Evolutionary conservation across 2,797 vertebrate species (phyloP).

Genomic region (Xerus rutilus): DNA sequence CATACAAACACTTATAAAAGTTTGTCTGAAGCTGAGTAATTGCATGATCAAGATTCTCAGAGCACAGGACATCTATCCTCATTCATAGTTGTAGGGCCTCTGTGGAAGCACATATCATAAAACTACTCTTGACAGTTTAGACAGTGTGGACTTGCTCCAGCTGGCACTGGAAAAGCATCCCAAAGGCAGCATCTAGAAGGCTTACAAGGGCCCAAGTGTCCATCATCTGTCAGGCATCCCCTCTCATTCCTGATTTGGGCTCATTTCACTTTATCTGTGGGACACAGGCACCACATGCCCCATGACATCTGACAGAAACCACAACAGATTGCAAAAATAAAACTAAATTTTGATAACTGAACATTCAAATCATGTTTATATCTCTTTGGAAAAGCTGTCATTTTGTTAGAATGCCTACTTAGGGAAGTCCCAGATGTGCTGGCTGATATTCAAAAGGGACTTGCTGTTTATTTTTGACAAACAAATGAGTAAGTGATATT

Average conservation of each 20-base stretch:
- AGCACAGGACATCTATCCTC: background rate
- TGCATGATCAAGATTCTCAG: background rate
- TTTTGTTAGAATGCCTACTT: background rate
- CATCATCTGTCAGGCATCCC: background rate
- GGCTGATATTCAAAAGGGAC: background rate
- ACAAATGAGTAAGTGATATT: background rate
- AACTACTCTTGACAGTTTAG: background rate
- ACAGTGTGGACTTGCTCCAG: background rate
- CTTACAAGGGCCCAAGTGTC: background rate
- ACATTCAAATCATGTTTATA: background rate
- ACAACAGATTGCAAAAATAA: background rate
- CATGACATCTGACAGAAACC: slow-evolving; percentile 47
- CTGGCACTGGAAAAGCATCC: background rate
- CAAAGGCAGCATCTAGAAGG: background rate
- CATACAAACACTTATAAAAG: background rate
- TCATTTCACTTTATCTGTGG: slow-evolving; percentile 51
- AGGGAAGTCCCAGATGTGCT: background rate
- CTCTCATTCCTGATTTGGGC: slow-evolving; percentile 1
- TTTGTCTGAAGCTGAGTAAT: background rate
- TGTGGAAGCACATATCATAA: background rate
- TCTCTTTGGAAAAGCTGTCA: background rate
- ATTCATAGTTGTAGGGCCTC: background rate
- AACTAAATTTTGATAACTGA: slow-evolving; percentile 1
- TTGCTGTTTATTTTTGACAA: background rate
- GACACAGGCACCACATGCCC: background rate